Evolutionary conservation across 1,140 invertebrate genomes (phyloP).

Genomic region (Drosophila navojoa): DNA sequence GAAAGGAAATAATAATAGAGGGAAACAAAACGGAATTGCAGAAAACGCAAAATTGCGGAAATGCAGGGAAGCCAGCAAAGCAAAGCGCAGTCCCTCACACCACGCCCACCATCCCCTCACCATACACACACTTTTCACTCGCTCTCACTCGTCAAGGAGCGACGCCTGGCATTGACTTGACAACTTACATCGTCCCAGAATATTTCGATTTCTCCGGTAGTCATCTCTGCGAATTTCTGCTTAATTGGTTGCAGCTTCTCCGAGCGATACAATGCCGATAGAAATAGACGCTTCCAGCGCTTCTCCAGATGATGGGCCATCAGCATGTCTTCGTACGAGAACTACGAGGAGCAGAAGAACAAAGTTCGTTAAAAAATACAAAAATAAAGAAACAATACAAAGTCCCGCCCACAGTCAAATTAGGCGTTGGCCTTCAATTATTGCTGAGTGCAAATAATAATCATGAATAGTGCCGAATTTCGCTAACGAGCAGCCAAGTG

Average conservation of each 20-base stretch:
- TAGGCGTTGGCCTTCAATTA: conserved; percentile 74
- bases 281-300: conserved; percentile 88
- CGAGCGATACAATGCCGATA: conserved; percentile 87
- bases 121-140: background rate
- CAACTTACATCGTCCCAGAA: conserved; percentile 87
- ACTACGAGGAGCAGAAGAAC: conserved; percentile 43
- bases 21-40: conserved; percentile 80
- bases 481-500: conserved; percentile 62
- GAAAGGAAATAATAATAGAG: conserved; percentile 83
- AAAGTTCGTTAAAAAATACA: conserved; percentile 11
- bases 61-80: conserved; percentile 54
- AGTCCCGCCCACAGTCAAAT: conserved; percentile 59
- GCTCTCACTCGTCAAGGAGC: background rate
- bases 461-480: conserved; percentile 73
- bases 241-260: conserved; percentile 89
- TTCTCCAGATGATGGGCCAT: conserved; percentile 87
- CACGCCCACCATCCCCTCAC: too few relatives aligned
- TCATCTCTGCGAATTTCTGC: conserved; percentile 91
- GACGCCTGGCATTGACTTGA: conserved; percentile 14
- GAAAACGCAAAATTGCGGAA: conserved; percentile 75
- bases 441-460: conserved; percentile 80
- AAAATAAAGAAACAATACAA: conserved; percentile 14
- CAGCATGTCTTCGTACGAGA: conserved; percentile 81
- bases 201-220: conserved; percentile 88
- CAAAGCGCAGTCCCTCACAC: conserved; percentile 10